Evolutionary conservation across 2,113 vertebrate genomes (phyloP), one percentile per base, ranked within the genome.

Genomic region (Rhabdornis inornatus): DNA sequence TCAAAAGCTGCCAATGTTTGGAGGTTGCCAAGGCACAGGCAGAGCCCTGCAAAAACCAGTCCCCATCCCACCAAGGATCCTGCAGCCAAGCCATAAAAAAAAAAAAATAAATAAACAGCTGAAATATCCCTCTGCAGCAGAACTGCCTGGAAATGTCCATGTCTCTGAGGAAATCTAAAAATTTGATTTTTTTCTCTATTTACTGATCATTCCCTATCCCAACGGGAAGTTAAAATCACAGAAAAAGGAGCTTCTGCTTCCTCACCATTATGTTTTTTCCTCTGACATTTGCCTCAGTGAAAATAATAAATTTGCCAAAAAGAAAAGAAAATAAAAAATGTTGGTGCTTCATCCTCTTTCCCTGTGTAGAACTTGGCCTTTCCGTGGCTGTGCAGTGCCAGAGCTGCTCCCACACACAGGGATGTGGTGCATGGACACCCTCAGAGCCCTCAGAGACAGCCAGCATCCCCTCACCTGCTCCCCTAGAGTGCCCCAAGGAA

Each of bases 401-500:
- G 53, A 4, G 2, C 63, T 69, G 49, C 27, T 33, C 47, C 53
- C 80, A 39, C 14, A 0, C 89, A 23, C n/a, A 6, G 55, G 40
- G 50, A 23, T 0, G 4, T 3, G 57, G 24, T 8, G 33, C 31
- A 14, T 0, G 2, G 53, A 39, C 37, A 31, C 33, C 1, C 21
- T 4, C 45, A 28, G 60, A 60, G 37, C 45, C 25, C 53, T 12
- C 63, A 2, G 19, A 25, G 27, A 11, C 64, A 15, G 40, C 42
- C 45, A 11, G 27, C 16, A 57, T 4, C 42, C 47, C 57, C 65
- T 20, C 4, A 0, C 7, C 57, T 12, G 21, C 75, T 45, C 35
- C 37, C 65, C 56, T 5, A 8, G 15, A 44, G 19, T 2, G 16
- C 10, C 44, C 61, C 44, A 64, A 37, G 22, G 8, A 53, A 13